Evolutionary conservation across 2,888 invertebrate species (phyloP).

Genomic region (Hirtodrosophila alboralis): DNA sequence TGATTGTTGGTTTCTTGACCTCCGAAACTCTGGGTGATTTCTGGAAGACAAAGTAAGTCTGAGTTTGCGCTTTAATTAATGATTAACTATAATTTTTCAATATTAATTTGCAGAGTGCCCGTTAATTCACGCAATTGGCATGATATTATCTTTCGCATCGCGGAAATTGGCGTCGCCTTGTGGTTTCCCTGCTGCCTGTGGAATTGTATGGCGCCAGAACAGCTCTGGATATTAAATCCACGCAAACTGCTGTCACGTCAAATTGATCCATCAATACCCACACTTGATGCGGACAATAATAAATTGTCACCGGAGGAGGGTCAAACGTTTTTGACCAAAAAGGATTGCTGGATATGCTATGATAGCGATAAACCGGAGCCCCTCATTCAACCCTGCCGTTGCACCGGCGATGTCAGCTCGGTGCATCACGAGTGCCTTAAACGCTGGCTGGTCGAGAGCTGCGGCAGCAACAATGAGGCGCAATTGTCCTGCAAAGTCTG

Average conservation of each 20-base stretch:
- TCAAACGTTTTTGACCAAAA: slow-evolving; percentile 86
- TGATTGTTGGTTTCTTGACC: slow-evolving; percentile 94
- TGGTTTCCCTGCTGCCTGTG: slow-evolving; percentile 98
- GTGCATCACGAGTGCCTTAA: slow-evolving; percentile 96
- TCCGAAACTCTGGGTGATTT: slow-evolving; percentile 96
- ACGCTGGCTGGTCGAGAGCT: slow-evolving; percentile 94
- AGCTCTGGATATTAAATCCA: slow-evolving; percentile 96
- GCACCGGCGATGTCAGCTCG: slow-evolving; percentile 95
- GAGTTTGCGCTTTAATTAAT: background rate
- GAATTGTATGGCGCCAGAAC: slow-evolving; percentile 97
- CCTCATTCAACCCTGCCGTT: slow-evolving; percentile 94
- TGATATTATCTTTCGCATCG: slow-evolving; percentile 94
- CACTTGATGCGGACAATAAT: slow-evolving; percentile 82
- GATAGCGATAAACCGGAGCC: slow-evolving; percentile 92
- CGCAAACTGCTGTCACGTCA: slow-evolving; percentile 91
- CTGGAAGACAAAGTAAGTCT: slow-evolving; percentile 95
- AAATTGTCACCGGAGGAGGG: slow-evolving; percentile 85
- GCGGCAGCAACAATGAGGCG: slow-evolving; percentile 88
- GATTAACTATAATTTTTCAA: too few species aligned
- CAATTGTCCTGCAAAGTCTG: slow-evolving; percentile 93
- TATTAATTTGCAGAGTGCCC: slow-evolving; percentile 88
- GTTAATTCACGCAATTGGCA: slow-evolving; percentile 96
- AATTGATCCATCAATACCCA: slow-evolving; percentile 86
- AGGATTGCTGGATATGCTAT: slow-evolving; percentile 98
- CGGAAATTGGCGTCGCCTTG: slow-evolving; percentile 95